These are phyloP conservation scores for Alouatta palliata DNA, from an alignment of 2,113 vertebrate species.

Conservation along the genomic window DNA sequence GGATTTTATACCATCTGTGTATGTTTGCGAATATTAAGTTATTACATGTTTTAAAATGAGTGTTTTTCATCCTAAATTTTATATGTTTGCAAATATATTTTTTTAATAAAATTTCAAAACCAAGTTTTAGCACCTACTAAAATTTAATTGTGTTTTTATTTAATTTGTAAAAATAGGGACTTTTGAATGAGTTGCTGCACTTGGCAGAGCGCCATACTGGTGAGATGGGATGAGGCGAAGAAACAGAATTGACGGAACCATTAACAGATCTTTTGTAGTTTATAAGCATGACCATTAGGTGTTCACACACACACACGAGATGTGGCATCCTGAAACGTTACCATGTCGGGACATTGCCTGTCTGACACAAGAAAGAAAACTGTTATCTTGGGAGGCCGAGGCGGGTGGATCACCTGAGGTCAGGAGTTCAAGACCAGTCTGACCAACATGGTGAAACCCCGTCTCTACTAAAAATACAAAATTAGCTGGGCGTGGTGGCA, in stretches of 20 bases:
- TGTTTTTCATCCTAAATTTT: constrained; percentile 89
- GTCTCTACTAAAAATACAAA: too few species aligned
- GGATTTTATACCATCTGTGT: constrained; percentile 86
- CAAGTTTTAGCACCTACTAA: constrained; percentile 85
- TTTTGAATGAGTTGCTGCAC: background rate
- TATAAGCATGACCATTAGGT: too few species aligned
- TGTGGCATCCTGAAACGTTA: too few species aligned
- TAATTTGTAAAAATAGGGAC: constrained; percentile 42
- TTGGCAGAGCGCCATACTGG: background rate
- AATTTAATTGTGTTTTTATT: constrained; percentile 71
- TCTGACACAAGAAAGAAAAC: too few species aligned
- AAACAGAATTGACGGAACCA: background rate
- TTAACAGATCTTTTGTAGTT: too few species aligned
- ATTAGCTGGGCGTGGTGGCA: too few species aligned
- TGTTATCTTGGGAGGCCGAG: too few species aligned
- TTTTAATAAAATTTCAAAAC: constrained; percentile 90
- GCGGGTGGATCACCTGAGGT: too few species aligned
- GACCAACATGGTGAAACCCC: too few species aligned
- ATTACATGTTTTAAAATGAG: constrained; percentile 88
- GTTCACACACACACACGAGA: too few species aligned
- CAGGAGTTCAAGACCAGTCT: too few species aligned
- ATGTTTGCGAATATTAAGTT: constrained; percentile 89
- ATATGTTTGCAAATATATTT: constrained; percentile 91
- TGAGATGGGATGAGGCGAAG: background rate
- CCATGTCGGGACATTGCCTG: too few species aligned